A percentile compares a stretch with the other conserved stretches of the same genome.
Evolutionary conservation across 53 echinoderm and acorn worm genomes (phyloP).

Genomic region (Luidia sarsii): DNA sequence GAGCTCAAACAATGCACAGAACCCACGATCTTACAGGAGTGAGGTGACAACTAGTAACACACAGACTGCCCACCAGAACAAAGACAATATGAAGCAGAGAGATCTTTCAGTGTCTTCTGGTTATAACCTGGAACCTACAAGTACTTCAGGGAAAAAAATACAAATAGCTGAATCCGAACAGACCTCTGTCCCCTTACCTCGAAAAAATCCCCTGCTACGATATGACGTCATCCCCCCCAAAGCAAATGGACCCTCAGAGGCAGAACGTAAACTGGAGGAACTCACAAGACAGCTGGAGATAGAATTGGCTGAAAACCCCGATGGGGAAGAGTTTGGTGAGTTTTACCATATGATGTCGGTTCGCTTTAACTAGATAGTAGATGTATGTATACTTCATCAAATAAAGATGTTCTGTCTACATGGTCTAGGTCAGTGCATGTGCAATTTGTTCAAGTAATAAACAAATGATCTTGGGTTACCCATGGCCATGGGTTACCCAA

Average conservation of each 20-base stretch:
- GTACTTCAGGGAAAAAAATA: background rate
- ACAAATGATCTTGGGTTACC: too few species aligned
- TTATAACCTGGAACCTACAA: background rate
- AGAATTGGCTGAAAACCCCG: constrained; percentile 91
- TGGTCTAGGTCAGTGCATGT: too few species aligned
- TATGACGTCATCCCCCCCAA: constrained; percentile 90
- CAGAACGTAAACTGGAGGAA: constrained; percentile 92
- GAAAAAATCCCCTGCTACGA: constrained; percentile 81
- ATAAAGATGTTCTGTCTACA: too few species aligned
- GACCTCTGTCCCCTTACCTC: constrained; percentile 25
- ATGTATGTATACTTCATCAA: too few species aligned
- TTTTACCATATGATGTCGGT: background rate
- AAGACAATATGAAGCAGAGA: constrained; percentile 16
- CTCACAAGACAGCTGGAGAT: constrained; percentile 88
- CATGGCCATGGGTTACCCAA: too few species aligned
- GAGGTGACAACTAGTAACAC: background rate
- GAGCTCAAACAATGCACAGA: background rate
- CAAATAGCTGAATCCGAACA: constrained; percentile 2
- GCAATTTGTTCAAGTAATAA: too few species aligned
- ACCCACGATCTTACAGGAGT: background rate
- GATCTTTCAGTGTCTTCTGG: constrained; percentile 13
- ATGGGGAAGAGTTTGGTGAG: constrained; percentile 99
- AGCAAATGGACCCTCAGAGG: constrained; percentile 81
- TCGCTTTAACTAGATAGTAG: too few species aligned
- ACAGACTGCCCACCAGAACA: constrained; percentile 6